Evolutionary conservation across 2,113 vertebrate genomes (phyloP), one percentile per base, ranked within the genome.

Genomic region (Hippocampus abdominalis): DNA sequence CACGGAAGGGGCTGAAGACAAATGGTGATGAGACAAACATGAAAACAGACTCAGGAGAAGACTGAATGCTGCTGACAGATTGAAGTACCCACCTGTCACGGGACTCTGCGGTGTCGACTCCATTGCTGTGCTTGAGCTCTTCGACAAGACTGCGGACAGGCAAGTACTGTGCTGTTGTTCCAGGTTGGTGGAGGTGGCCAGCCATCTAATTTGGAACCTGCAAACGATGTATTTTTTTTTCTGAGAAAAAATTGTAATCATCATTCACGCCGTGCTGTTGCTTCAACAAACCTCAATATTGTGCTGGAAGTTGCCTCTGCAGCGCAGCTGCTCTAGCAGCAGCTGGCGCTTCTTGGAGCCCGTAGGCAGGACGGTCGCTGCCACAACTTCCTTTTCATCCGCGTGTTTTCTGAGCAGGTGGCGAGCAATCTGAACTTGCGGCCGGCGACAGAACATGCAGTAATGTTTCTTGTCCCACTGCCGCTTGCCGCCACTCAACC

Each of bases 381-480:
- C 71, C 4, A 20, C 21, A 8, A 88, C 86, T 39, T 88, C 84
- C 40, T 74, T 68, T 32, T 88, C 48, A 1, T 86, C 82, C 0
- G 29, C 25, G 15, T 88, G 86, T 8, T 82, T 85, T 49, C 78
- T 70, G 16, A 88, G 73, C 65, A 88, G 81, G 72, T 88, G 66
- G 20, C 51, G 32, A n/a, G 25, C 57, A 15, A 64, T 64, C 62
- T 64, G 44, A 21, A 64, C 62, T 23, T 64, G 62, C 20, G 62
- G 85, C 8, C 76, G 71, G 2, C 81, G 74, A 20, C 87, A 87
- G 81, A 88, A 88, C 21, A 74, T 70, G 2, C 84, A 86, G 74
- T 86, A 88, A 23, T 86, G 86, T 7, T 84, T 86, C 67, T 86
- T 86, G 11, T 86, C 78, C 84, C 84, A 84, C 0, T 80, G 77